Evolutionary conservation across 2,797 vertebrate species (phyloP).

Genomic region (Leptodactylus fallax): DNA sequence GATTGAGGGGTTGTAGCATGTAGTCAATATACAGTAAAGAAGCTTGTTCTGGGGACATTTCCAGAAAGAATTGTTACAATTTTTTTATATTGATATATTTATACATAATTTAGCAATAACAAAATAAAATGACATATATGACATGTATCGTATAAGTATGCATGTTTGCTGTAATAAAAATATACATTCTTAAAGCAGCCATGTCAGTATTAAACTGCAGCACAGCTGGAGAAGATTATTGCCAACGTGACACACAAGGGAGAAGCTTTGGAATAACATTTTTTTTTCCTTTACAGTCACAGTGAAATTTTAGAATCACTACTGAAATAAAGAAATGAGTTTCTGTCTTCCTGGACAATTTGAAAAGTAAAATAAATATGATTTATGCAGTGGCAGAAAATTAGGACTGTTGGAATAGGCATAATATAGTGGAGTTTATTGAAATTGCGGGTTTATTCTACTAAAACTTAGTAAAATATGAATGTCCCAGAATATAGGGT

Average conservation of each 20-base stretch:
- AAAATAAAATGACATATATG: too few species aligned
- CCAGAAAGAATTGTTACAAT: not conserved
- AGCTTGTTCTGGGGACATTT: not conserved
- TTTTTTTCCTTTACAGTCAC: slow-evolving; percentile 43
- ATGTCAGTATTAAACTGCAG: slow-evolving; percentile 5
- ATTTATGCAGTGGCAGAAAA: slow-evolving; percentile 16
- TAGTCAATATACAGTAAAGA: too few species aligned
- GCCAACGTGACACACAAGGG: slow-evolving; percentile 39
- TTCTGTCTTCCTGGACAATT: slow-evolving; percentile 12
- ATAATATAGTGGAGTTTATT: not conserved
- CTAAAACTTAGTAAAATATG: not conserved
- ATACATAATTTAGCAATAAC: not conserved
- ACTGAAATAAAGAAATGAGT: slow-evolving; percentile 40
- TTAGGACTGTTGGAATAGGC: not conserved
- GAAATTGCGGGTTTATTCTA: not conserved
- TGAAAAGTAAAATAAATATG: slow-evolving; percentile 16
- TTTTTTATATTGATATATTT: not conserved
- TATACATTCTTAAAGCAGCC: slow-evolving; percentile 20
- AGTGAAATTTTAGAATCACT: slow-evolving; percentile 27
- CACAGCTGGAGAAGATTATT: slow-evolving; percentile 47
- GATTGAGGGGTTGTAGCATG: too few species aligned
- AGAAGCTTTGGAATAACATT: slow-evolving; percentile 29
- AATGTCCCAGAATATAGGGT: not conserved
- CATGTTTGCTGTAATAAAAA: not conserved
- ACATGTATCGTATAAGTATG: not conserved